Percentiles rank a stretch among this genome's conserved stretches.
Evolutionary conservation across 2,797 vertebrate genomes (phyloP).

Genomic region (Threskiornis aethiopicus): DNA sequence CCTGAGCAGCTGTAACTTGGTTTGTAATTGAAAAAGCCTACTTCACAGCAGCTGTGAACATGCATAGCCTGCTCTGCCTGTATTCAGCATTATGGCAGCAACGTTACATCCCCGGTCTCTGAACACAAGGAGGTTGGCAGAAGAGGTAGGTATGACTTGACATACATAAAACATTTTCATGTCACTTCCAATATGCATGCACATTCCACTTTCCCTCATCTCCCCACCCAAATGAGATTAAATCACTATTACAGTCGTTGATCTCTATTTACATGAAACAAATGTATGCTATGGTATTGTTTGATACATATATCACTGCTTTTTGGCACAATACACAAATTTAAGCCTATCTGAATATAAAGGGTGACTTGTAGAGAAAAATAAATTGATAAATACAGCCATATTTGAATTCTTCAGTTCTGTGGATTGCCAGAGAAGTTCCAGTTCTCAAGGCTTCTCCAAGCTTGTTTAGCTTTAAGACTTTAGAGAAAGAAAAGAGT

Average conservation of each 20-base stretch:
- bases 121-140: not conserved
- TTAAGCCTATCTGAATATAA: not conserved
- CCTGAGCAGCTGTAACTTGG: not conserved
- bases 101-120: rapidly evolving
- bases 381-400: not conserved
- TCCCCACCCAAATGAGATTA: not conserved
- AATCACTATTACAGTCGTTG: not conserved
- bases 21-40: not conserved
- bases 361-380: not conserved
- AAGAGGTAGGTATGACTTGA: not conserved
- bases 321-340: not conserved
- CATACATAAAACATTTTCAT: not conserved
- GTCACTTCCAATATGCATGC: not conserved
- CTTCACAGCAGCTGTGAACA: not conserved
- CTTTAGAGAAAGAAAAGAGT: not conserved
- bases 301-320: not conserved
- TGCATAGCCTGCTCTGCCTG: not conserved
- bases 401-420: not conserved
- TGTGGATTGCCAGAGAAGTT: not conserved
- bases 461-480: not conserved
- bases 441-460: not conserved
- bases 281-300: not conserved
- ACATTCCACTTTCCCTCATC: not conserved
- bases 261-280: not conserved
- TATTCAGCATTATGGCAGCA: not conserved